Percentiles rank a stretch among this genome's conserved stretches.
Conservation (phyloP, 2,888 invertebrate species). For the Protula sp. region DNA sequence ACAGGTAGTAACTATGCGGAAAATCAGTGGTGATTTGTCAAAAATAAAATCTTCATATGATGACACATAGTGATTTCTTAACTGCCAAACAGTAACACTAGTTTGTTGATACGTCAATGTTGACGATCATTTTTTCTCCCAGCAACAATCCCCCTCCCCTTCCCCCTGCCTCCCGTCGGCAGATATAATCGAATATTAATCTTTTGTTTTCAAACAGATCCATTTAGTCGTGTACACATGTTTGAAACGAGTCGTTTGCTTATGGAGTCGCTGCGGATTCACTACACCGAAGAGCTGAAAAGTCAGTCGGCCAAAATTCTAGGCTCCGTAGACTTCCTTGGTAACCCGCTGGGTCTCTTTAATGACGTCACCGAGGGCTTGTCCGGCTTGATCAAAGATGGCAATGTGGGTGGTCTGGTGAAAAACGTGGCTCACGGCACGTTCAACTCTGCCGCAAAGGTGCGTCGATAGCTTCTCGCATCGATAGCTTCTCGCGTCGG, state of each 20-base stretch:
- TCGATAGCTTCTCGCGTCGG: too few relatives aligned
- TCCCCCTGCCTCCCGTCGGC: too few relatives aligned
- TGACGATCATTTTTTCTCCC: too few relatives aligned
- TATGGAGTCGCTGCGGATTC: constrained; percentile 20
- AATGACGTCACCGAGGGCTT: constrained; percentile 95
- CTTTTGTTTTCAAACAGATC: too few relatives aligned
- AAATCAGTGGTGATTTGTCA: too few relatives aligned
- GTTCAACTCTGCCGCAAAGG: constrained; percentile 95
- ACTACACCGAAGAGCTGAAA: constrained; percentile 47
- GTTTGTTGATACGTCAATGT: too few relatives aligned
- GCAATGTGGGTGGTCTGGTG: constrained; percentile 83
- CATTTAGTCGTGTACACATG: constrained; percentile 19
- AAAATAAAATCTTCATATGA: too few relatives aligned
- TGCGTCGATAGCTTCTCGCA: constrained; percentile 58
- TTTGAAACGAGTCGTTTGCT: constrained; percentile 28
- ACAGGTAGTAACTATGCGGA: too few relatives aligned
- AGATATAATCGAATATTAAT: too few relatives aligned
- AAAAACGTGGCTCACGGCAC: constrained; percentile 95
- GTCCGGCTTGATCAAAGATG: constrained; percentile 84
- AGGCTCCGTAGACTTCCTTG: constrained; percentile 94
- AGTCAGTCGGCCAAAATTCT: constrained; percentile 94
- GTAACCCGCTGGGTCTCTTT: constrained; percentile 92
- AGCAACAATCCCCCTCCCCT: too few relatives aligned
- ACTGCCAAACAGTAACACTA: too few relatives aligned
- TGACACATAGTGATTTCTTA: too few relatives aligned